These are phyloP conservation scores for Pollicipes pollicipes DNA, from an alignment of 1,140 invertebrate species.

Conservation along the genomic window DNA sequence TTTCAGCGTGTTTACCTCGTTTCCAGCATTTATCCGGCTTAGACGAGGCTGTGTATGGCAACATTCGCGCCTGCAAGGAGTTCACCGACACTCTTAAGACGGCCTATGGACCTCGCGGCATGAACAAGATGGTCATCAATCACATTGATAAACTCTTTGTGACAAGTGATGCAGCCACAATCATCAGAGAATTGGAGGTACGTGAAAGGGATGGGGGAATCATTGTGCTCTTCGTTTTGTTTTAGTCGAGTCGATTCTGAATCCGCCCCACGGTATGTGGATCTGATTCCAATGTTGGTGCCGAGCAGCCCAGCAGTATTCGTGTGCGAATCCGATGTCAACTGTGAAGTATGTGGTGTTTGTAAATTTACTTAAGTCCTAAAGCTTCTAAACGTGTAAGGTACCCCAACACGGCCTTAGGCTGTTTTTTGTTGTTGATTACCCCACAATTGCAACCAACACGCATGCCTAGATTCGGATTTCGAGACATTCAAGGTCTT, in stretches of 20 bases:
- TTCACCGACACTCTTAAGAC: constrained; percentile 80
- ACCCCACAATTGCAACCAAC: no score
- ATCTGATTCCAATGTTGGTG: neutral
- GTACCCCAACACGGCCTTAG: no score
- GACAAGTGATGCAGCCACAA: constrained; percentile 97
- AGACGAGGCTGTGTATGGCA: constrained; percentile 91
- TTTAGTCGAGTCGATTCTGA: neutral
- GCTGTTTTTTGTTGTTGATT: no score
- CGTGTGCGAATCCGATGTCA: neutral
- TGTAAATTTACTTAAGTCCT: constrained; percentile 1
- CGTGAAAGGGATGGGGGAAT: constrained; percentile 13
- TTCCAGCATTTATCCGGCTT: constrained; percentile 81
- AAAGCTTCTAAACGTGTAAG: neutral
- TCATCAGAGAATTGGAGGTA: constrained; percentile 81
- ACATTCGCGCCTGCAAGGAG: constrained; percentile 88
- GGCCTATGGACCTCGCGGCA: constrained; percentile 93
- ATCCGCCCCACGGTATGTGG: no score
- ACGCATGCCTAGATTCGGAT: no score
- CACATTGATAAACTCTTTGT: constrained; percentile 97
- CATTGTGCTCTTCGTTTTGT: constrained; percentile 4
- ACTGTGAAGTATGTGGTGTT: neutral
- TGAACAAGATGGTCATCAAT: constrained; percentile 99
- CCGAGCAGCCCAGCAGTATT: neutral
- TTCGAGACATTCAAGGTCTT: no score
- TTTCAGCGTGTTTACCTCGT: constrained; percentile 16